Conservation (phyloP, 2,113 vertebrate species). For the Nicator chloris region DNA sequence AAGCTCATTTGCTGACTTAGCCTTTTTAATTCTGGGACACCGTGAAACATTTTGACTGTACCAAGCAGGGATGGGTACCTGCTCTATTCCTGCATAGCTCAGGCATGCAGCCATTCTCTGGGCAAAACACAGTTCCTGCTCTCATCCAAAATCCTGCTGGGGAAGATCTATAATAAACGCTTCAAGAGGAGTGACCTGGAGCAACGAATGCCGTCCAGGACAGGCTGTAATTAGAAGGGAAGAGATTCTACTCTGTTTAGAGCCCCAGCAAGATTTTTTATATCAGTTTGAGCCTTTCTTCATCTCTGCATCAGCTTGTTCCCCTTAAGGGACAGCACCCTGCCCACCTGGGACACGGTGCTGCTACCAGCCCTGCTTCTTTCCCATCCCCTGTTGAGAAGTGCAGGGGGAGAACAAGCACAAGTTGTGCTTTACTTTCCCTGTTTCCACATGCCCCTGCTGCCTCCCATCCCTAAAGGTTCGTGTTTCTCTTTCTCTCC, state of each 20-base stretch:
- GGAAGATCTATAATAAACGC: neutral
- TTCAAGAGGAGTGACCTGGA: neutral
- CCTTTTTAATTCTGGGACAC: neutral
- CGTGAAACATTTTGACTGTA: neutral
- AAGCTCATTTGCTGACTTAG: conserved; percentile 44
- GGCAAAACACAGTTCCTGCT: neutral
- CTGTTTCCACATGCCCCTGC: neutral
- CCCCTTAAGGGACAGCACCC: neutral
- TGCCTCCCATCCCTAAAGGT: neutral
- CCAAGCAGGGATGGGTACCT: neutral
- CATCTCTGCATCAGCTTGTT: neutral
- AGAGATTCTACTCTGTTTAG: neutral
- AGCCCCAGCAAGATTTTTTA: neutral
- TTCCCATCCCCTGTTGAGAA: neutral
- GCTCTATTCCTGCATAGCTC: neutral
- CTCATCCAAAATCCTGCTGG: neutral
- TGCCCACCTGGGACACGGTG: neutral
- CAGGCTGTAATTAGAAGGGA: neutral
- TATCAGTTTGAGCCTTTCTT: neutral
- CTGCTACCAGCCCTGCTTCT: neutral
- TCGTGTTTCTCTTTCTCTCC: neutral
- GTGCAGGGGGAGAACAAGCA: neutral
- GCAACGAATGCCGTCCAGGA: neutral
- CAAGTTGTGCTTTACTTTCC: neutral
- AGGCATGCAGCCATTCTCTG: neutral